These are phyloP conservation scores for Amia ocellicauda DNA, from an alignment of 2,113 vertebrate species.

Conservation along the genomic window DNA sequence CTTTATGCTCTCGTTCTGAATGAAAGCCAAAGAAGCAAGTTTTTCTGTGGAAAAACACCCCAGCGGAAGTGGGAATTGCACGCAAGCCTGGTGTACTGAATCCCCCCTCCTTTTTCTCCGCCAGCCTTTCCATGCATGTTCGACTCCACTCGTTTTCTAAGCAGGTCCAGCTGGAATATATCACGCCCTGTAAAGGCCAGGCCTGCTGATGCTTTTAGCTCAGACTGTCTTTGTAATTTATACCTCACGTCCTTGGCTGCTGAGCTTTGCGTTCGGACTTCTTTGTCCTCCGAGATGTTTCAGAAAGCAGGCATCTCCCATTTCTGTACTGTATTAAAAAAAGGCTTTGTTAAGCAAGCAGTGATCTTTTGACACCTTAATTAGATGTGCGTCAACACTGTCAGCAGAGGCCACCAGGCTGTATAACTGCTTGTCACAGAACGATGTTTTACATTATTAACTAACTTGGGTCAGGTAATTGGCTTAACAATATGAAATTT, in stretches of 20 bases:
- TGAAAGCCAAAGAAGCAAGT: conserved; percentile 14
- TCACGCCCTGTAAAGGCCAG: conserved; percentile 22
- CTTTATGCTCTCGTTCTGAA: conserved; percentile 23
- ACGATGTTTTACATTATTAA: no score
- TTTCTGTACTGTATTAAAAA: conserved; percentile 6
- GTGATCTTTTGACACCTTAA: conserved; percentile 9
- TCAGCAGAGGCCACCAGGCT: no score
- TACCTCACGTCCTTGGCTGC: neutral
- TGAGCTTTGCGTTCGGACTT: conserved; percentile 4
- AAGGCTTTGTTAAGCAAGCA: conserved; percentile 11
- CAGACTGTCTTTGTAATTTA: no score
- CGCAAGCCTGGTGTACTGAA: neutral
- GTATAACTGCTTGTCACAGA: no score
- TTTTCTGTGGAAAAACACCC: conserved; percentile 4
- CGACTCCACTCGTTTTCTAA: neutral
- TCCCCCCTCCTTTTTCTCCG: no score
- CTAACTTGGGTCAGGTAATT: no score
- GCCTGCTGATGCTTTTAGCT: neutral
- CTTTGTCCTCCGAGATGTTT: conserved; percentile 12
- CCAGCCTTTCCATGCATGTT: neutral
- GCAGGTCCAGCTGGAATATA: conserved; percentile 30
- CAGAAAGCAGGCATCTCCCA: conserved; percentile 13
- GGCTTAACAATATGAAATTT: no score
- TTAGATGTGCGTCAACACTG: no score
- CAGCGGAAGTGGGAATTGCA: conserved; percentile 7